Base-by-base conservation (phyloP, 2,888 invertebrate species). In the Morpho deidamia region DNA sequence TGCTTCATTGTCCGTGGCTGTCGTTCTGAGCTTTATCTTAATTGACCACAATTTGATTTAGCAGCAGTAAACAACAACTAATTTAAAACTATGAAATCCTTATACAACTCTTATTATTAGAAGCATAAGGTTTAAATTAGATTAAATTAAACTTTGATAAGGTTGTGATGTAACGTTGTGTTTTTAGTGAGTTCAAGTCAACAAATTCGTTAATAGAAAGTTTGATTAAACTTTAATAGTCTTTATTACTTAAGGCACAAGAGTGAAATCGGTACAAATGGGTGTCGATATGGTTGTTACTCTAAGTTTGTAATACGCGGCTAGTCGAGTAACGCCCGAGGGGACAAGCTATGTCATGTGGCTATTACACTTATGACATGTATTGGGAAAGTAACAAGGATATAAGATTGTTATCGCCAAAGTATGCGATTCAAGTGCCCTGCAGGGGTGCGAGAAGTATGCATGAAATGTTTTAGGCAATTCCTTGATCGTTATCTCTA, bases 41-140 rank as follows among this genome's bases (percentile, higher is more conserved):
- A 88, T 88, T 88, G 87, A 86, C 83, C 82, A 73, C 78, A 75
- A 78, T 86, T 87, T 87, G 86, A 88, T 87, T 87, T 86, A 86
- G 78, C 83, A 72, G 75, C 72, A 69, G 76, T 71, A 55, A 56
- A 49, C 34, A 43, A 72, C 70, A 64, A 64, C 65, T 66, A 57
- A 65, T 78, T 65, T 74, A 77, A 61, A 51, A 59, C 42, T 14
- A n/a, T 11, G 11, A 50, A 55, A 56, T 35, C 33, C 33, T 32
- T 47, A 38, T 54, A 39, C n/a, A 57, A 35, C 11, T 50, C 57
- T 59, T 59, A 60, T 60, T 4, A 50, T 55, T 14, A 58, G 59
- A 50, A 48, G 11, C 51, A 58, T 66, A 67, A 60, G 58, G 68
- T 63, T 56, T 51, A 60, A 63, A 64, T 69, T 72, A 58, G 58